These are phyloP conservation scores for Sparus aurata DNA, from an alignment of 2,797 vertebrate species.

Conservation along the genomic window DNA sequence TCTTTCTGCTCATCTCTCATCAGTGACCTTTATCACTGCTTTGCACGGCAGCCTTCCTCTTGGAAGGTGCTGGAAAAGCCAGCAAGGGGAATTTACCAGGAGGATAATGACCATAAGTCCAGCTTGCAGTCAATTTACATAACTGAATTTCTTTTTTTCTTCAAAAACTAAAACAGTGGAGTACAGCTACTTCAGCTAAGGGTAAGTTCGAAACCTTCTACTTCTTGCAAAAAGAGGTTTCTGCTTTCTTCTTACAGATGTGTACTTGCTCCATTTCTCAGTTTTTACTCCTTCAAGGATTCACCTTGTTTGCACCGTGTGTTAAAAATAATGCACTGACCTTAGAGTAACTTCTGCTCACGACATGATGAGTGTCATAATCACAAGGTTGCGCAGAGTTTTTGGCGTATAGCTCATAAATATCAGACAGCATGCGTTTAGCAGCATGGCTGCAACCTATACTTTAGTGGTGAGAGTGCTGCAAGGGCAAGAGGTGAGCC, in stretches of 20 bases:
- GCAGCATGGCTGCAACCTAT: constrained; percentile 59
- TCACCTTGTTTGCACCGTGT: constrained; percentile 39
- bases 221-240: constrained; percentile 7
- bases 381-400: constrained; percentile 43
- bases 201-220: constrained; percentile 73
- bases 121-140: constrained; percentile 55
- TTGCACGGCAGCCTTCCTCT: constrained; percentile 60
- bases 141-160: constrained; percentile 53
- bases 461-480: constrained; percentile 66
- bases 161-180: constrained; percentile 70
- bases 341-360: constrained; percentile 33
- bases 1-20: constrained; percentile 54
- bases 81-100: constrained; percentile 61
- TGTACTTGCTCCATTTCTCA: constrained; percentile 8
- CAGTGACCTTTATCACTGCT: constrained; percentile 54
- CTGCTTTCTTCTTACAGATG: constrained; percentile 16
- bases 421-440: constrained; percentile 63
- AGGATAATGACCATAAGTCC: constrained; percentile 83
- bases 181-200: constrained; percentile 74
- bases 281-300: not conserved
- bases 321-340: constrained; percentile 36
- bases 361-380: constrained; percentile 58
- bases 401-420: constrained; percentile 64
- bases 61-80: constrained; percentile 70
- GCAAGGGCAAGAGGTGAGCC: constrained; percentile 68